Evolutionary conservation across 2,113 vertebrate genomes (phyloP).

Genomic region (Sula dactylatra): DNA sequence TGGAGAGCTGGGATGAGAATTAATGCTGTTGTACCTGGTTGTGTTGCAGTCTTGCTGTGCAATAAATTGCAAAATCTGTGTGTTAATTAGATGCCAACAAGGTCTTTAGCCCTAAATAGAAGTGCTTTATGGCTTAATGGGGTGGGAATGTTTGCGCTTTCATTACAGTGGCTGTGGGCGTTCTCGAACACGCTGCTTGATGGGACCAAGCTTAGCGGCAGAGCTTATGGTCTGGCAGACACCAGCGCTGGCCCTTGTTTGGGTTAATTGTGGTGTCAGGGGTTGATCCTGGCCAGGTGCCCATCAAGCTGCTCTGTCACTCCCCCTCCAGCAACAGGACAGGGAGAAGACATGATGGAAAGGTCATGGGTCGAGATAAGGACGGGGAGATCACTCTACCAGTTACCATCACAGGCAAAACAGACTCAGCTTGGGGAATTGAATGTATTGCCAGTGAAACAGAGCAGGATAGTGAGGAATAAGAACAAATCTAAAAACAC

Average conservation of each 20-base stretch:
- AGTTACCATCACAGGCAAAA: background rate
- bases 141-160: background rate
- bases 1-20: background rate
- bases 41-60: background rate
- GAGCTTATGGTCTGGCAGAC: background rate
- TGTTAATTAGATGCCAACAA: background rate
- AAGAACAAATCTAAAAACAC: background rate
- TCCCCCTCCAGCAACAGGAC: background rate
- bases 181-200: accelerated
- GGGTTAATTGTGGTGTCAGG: too few species aligned
- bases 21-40: accelerated
- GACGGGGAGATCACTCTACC: background rate
- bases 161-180: background rate
- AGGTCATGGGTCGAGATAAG: background rate
- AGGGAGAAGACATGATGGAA: background rate
- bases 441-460: background rate
- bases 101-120: background rate
- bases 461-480: background rate
- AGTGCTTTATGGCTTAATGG: background rate
- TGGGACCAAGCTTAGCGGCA: background rate
- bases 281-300: background rate
- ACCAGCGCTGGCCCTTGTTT: background rate
- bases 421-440: accelerated
- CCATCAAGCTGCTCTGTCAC: background rate
- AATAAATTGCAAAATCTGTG: background rate